phyloP scores from a whole-genome alignment of 37 sponge, comb jelly and placozoan genomes.

The Ephydatia muelleri region DNA sequence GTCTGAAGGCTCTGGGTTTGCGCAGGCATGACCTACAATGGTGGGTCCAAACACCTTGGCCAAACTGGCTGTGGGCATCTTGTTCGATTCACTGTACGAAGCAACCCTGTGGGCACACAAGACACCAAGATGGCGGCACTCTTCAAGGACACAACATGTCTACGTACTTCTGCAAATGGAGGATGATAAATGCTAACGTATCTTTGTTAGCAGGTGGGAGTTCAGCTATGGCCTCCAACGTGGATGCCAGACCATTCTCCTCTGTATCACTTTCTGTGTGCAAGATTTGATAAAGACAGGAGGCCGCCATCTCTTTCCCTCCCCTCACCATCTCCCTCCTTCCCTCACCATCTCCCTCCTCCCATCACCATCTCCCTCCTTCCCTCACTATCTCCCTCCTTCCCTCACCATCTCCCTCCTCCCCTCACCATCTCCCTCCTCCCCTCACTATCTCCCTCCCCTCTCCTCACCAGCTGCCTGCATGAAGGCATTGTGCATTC shows the following conservation, averaged over 20 bases:
- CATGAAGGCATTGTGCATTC: slow-evolving; percentile 70
- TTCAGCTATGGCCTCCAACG: slow-evolving; percentile 74
- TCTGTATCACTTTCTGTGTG: slow-evolving; percentile 58
- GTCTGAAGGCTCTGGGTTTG: slow-evolving; percentile 64
- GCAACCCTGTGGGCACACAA: slow-evolving; percentile 56
- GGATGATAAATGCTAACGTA: slow-evolving; percentile 91
- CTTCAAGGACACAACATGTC: neutral
- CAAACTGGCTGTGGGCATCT: slow-evolving; percentile 84
- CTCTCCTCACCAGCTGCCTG: slow-evolving; percentile 60
- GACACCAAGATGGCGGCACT: neutral
- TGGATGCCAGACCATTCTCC: slow-evolving; percentile 60
- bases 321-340: no score
- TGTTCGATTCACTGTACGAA: slow-evolving; percentile 66
- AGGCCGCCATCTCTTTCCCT: neutral
- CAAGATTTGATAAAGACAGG: neutral
- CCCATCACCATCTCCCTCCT: no score
- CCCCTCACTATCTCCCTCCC: no score
- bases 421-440: no score
- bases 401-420: no score
- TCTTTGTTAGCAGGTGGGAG: slow-evolving; percentile 90
- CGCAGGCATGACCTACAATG: slow-evolving; percentile 70
- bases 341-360: no score
- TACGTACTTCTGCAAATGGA: slow-evolving; percentile 85
- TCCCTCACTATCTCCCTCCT: no score
- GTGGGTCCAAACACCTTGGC: slow-evolving; percentile 92